These are phyloP conservation scores for Chymomyza fuscimana DNA, from an alignment of 2,888 invertebrate genomes.

Conservation along the genomic window DNA sequence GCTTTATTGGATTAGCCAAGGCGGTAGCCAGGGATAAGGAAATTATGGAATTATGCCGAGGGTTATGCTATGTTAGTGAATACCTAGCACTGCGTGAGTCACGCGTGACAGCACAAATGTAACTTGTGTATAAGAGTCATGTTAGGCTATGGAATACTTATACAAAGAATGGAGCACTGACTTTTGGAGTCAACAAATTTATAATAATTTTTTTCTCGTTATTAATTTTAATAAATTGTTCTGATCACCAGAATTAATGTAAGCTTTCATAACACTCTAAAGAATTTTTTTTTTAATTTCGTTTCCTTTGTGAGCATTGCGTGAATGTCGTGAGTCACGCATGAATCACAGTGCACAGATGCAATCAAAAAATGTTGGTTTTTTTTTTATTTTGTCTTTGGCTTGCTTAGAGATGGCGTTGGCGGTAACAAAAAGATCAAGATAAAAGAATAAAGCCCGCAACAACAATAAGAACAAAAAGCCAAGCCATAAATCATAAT, in stretches of 20 bases:
- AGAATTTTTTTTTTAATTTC: too few species aligned
- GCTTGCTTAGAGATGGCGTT: slow-evolving; percentile 30
- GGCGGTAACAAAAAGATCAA: slow-evolving; percentile 12
- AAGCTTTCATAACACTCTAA: too few species aligned
- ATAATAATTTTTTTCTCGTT: too few species aligned
- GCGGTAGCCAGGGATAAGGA: not conserved
- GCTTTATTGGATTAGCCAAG: slow-evolving; percentile 19
- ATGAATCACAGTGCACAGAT: slow-evolving; percentile 1
- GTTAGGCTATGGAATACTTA: too few species aligned
- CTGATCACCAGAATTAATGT: too few species aligned
- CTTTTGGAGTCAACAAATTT: too few species aligned
- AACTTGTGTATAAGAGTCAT: too few species aligned
- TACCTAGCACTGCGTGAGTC: too few species aligned
- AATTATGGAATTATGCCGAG: not conserved
- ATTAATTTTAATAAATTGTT: too few species aligned
- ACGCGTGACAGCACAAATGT: too few species aligned
- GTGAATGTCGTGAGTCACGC: slow-evolving; percentile 22
- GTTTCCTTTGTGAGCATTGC: not conserved
- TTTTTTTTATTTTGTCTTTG: slow-evolving; percentile 8
- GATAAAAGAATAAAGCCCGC: slow-evolving; percentile 20
- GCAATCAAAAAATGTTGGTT: not conserved
- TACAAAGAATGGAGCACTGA: too few species aligned
- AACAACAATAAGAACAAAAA: slow-evolving; percentile 18
- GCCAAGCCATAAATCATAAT: slow-evolving; percentile 54
- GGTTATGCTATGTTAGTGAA: too few species aligned